A percentile compares a stretch with the other conserved stretches of the same genome.
Conservation (phyloP, 1,140 invertebrate genomes). For the Hydropsyche tenuis region DNA sequence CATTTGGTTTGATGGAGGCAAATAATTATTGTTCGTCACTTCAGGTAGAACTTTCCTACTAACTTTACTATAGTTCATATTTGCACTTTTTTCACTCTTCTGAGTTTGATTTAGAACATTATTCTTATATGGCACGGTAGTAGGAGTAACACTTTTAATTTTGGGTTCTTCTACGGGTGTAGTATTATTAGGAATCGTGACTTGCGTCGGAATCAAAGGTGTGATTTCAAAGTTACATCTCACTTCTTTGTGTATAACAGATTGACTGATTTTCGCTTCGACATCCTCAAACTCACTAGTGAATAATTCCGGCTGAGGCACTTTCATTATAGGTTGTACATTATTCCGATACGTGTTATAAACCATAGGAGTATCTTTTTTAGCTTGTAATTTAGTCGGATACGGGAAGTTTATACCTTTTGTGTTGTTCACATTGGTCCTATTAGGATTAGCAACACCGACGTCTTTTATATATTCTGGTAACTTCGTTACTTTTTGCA, state of each 20-base stretch:
- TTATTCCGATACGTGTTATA: not conserved
- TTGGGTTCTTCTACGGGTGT: constrained; percentile 7
- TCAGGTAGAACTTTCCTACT: not conserved
- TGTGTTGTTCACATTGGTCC: not conserved
- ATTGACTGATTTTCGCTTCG: constrained; percentile 63
- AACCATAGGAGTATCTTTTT: not conserved
- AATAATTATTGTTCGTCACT: not conserved
- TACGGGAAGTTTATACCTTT: not conserved
- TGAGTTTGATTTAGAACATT: not conserved
- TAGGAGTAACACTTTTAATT: not conserved
- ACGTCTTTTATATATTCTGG: constrained; percentile 58
- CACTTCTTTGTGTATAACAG: constrained; percentile 63
- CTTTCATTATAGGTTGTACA: constrained; percentile 35
- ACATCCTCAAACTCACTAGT: constrained; percentile 56
- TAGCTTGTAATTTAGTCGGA: not conserved
- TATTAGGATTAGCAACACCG: not conserved
- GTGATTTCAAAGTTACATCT: constrained; percentile 64
- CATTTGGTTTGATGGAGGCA: no score
- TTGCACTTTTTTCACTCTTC: not conserved
- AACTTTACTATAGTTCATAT: not conserved
- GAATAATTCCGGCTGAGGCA: constrained; percentile 42
- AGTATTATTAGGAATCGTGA: not conserved
- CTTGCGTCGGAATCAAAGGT: constrained; percentile 58
- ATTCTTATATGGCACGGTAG: not conserved
- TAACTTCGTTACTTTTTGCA: constrained; percentile 61